phyloP scores from a whole-genome alignment of 2,888 invertebrate genomes.

The Gisinianus flammeolus region DNA sequence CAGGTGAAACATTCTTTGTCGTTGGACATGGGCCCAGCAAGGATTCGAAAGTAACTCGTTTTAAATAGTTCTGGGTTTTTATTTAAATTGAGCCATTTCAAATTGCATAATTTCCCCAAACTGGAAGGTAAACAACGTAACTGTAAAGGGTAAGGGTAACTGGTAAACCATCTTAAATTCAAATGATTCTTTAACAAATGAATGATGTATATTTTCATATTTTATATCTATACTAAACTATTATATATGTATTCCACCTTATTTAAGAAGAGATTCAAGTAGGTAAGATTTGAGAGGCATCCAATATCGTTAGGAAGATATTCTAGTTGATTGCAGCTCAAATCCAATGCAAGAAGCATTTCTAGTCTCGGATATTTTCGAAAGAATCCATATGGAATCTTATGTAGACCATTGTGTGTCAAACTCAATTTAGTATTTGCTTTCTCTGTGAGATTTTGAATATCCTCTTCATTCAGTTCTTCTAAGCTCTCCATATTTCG shows the following conservation, averaged over 20 bases:
- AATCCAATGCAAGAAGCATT: background rate
- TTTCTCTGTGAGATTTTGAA: background rate
- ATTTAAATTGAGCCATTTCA: conserved; percentile 8
- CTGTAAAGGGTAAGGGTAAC: background rate
- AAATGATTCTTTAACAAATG: too few relatives aligned
- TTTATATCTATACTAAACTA: too few relatives aligned
- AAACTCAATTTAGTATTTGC: background rate
- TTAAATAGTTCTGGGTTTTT: conserved; percentile 24
- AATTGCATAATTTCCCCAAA: background rate
- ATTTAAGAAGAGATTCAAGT: conserved; percentile 7
- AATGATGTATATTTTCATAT: too few relatives aligned
- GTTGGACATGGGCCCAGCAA: conserved; percentile 5
- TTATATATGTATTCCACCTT: conserved; percentile 1
- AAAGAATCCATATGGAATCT: background rate
- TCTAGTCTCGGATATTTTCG: background rate
- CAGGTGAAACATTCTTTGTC: conserved; percentile 22
- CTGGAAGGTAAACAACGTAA: conserved; percentile 16
- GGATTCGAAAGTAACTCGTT: background rate
- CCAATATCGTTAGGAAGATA: conserved; percentile 18
- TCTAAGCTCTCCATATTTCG: background rate
- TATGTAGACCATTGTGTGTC: background rate
- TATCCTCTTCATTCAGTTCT: background rate
- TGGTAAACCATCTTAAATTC: too few relatives aligned
- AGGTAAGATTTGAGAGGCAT: conserved; percentile 4
- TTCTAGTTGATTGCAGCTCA: conserved; percentile 8